Conservation (phyloP, 2,113 vertebrate genomes). For the Lanius collurio region DNA sequence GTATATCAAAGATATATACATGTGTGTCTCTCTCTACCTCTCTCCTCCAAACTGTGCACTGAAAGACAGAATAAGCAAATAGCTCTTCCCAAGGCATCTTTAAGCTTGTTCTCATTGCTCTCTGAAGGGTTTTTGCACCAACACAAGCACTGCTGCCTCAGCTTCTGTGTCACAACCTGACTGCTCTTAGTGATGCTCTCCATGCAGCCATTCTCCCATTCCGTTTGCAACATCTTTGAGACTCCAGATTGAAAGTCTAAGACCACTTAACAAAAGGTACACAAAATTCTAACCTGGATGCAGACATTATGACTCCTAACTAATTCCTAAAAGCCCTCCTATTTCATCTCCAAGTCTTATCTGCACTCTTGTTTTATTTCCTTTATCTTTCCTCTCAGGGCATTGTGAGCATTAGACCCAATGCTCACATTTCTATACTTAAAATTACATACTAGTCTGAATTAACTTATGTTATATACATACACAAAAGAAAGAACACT, state of each 20-base stretch:
- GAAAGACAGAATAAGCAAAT: background rate
- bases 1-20: background rate
- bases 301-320: background rate
- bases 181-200: background rate
- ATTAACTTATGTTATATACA: background rate
- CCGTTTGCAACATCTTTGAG: background rate
- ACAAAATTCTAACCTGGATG: background rate
- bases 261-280: background rate
- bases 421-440: background rate
- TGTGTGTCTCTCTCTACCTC: background rate
- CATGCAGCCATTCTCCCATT: rapidly evolving
- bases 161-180: background rate
- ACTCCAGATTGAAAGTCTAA: background rate
- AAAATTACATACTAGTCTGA: background rate
- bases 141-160: background rate
- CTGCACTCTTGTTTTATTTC: background rate
- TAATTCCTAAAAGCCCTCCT: background rate
- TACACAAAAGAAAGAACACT: background rate
- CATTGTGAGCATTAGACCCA: background rate
- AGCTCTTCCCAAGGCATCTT: background rate
- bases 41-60: background rate
- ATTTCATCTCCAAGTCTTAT: background rate
- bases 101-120: background rate
- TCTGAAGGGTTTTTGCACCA: background rate
- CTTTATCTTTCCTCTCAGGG: background rate